phyloP scores from a whole-genome alignment of 2,113 vertebrate genomes.

The crab-eating macaque (Macaca fascicularis) region DNA sequence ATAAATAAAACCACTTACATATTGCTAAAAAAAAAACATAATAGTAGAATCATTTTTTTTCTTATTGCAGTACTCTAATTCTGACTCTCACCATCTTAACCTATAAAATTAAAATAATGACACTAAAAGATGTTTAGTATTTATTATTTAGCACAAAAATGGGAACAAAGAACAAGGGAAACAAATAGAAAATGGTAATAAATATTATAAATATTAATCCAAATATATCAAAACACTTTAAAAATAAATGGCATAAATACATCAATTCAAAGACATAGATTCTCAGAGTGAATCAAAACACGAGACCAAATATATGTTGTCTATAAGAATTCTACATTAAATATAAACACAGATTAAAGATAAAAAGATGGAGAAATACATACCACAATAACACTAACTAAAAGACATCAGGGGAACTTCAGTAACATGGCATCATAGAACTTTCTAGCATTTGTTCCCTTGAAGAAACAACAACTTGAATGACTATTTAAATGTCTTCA shows the following conservation, averaged over 20 bases:
- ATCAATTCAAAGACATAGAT: neutral
- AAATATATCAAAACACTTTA: neutral
- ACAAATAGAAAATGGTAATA: neutral
- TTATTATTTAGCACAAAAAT: neutral
- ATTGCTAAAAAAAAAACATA: too few species aligned
- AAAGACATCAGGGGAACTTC: neutral
- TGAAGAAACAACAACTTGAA: neutral
- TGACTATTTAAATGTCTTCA: too few species aligned
- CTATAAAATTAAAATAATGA: neutral
- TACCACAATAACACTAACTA: neutral
- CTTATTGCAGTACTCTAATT: neutral
- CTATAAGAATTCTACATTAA: neutral
- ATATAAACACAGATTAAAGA: neutral
- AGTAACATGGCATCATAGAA: neutral
- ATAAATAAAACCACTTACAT: too few species aligned
- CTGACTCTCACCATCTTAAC: neutral
- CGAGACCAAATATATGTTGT: neutral
- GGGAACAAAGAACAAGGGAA: neutral
- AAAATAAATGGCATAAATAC: neutral
- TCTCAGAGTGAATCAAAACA: neutral
- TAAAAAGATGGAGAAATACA: neutral
- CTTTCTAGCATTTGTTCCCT: neutral
- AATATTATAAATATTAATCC: neutral
- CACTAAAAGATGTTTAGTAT: neutral
- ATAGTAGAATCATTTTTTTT: neutral